Base-by-base conservation (phyloP, 1,140 invertebrate genomes). In the Cephus cinctus region DNA sequence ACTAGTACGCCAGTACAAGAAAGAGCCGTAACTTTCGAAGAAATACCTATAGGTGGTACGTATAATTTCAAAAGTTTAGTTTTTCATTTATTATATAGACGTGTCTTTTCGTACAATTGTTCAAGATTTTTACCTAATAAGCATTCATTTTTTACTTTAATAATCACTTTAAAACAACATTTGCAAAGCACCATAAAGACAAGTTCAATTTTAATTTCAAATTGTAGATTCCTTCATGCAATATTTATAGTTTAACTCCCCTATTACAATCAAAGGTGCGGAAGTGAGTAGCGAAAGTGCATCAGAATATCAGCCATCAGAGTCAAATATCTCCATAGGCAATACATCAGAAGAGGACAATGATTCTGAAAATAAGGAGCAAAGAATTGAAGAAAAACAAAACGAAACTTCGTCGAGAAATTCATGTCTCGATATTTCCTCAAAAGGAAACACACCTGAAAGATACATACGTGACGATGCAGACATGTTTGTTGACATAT, bases 401-500 rank as follows among this genome's bases (percentile, higher is more conserved):
- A 47, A 0, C 30, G 1, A n/a, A 14, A 30, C 11, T 2, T 6
- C 11, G 21, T 39, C 30, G 11, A 40, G 19, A 25, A 38, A 43
- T 44, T 34, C 27, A 27, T 43, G 31, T 15, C 18, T 43, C 5
- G 12, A 43, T 15, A 20, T 35, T 12, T 50, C 41, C 2, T 34
- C 38, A n/a, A 15, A 16, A 18, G 35, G n/a, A 5, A 50, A 50
- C 25, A 5, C 36, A 1, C 41, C 40, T 12, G 20, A 11, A 16
- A 43, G 43, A 25, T 36, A 31, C 9, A 43, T 41, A 3, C 30
- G 39, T 27, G 40, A 36, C 20, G 32, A 36, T 21, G 15, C n/a
- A n/a, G 31, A 50, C 1, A 50, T 43, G 47, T 50, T 25, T 35
- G 41, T 50, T 11, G n/a, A n/a, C 2, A 25, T 34, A 5, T 31